A percentile compares a stretch with the other conserved stretches of the same genome.
phyloP scores from a whole-genome alignment of 2,113 vertebrate genomes.

The Apus apus region DNA sequence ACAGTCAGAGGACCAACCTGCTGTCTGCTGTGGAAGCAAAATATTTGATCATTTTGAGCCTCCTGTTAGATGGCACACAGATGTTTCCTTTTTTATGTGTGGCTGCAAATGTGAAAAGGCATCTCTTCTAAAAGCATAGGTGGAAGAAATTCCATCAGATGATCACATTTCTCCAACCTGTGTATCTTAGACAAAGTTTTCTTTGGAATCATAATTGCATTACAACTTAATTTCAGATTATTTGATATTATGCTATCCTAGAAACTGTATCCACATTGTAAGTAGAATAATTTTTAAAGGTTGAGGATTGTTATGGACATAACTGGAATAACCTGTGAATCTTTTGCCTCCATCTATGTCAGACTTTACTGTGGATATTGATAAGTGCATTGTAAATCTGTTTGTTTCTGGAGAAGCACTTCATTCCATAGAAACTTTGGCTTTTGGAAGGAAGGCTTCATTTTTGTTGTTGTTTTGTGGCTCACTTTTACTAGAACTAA shows the following conservation, averaged over 20 bases:
- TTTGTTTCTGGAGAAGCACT: not conserved
- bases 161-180: not conserved
- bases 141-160: not conserved
- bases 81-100: constrained; percentile 7
- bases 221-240: not conserved
- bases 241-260: not conserved
- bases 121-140: not conserved
- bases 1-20: not conserved
- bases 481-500: not conserved
- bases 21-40: constrained; percentile 43
- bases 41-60: not conserved
- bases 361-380: not conserved
- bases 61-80: not conserved
- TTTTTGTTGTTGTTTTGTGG: not conserved
- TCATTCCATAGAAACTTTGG: not conserved
- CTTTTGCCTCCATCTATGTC: not conserved
- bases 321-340: not conserved
- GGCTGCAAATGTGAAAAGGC: not conserved
- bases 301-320: not conserved
- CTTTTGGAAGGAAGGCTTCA: not conserved
- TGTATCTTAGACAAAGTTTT: not conserved
- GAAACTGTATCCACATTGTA: not conserved
- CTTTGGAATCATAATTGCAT: not conserved
- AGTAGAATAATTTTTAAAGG: not conserved
- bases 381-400: not conserved